These are phyloP conservation scores for Kryptolebias ocellatus DNA, from an alignment of 2,797 vertebrate species.

Conservation along the genomic window DNA sequence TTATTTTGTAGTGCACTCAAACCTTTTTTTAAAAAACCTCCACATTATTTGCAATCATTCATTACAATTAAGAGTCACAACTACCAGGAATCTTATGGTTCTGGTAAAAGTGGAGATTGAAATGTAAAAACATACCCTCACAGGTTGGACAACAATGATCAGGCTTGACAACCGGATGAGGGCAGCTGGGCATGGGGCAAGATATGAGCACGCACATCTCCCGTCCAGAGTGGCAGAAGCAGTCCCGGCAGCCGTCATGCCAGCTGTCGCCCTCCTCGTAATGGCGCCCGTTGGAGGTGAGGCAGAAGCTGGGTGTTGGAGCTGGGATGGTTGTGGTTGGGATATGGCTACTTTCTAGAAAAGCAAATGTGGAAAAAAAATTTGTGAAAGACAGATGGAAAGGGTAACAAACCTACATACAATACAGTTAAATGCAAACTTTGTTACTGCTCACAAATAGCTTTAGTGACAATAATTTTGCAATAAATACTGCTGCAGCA, in stretches of 20 bases:
- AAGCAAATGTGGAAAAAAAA: slow-evolving; percentile 31
- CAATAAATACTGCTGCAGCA: no score
- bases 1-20: no score
- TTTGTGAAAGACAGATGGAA: neutral
- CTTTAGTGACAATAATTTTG: no score
- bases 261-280: slow-evolving; percentile 82
- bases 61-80: no score
- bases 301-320: slow-evolving; percentile 69
- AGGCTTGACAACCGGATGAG: slow-evolving; percentile 76
- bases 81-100: neutral
- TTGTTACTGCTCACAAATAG: no score
- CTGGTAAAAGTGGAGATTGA: neutral
- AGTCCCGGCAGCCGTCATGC: slow-evolving; percentile 87
- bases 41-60: no score
- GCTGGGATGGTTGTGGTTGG: slow-evolving; percentile 59
- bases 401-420: no score
- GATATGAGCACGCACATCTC: slow-evolving; percentile 88
- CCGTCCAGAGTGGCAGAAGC: slow-evolving; percentile 82
- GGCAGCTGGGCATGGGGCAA: slow-evolving; percentile 81
- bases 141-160: slow-evolving; percentile 86
- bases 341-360: slow-evolving; percentile 63
- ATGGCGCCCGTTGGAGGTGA: slow-evolving; percentile 76
- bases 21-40: no score
- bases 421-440: no score
- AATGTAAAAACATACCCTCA: slow-evolving; percentile 74